Conservation (phyloP, 2,888 invertebrate genomes). For the Allacma fusca region DNA sequence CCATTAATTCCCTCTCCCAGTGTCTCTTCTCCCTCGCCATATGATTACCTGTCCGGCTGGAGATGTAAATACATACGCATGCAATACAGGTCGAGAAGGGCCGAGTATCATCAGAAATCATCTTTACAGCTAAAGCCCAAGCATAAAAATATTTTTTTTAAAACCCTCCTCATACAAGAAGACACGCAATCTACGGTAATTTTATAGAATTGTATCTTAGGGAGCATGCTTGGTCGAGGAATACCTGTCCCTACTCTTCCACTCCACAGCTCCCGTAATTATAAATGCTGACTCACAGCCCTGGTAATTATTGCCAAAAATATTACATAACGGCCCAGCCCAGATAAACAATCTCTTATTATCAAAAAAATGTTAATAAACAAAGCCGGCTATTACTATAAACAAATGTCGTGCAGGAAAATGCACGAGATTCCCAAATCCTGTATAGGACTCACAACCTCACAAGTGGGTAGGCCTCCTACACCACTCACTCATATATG, state of each 20-base stretch:
- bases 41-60: neutral
- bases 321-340: neutral
- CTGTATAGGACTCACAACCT: too few relatives aligned
- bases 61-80: neutral
- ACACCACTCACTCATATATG: too few relatives aligned
- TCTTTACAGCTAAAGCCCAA: neutral
- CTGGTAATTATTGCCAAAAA: neutral
- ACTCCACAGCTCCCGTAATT: neutral
- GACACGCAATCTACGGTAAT: neutral
- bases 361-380: too few relatives aligned
- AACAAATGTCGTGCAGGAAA: too few relatives aligned
- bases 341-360: neutral
- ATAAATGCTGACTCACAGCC: neutral
- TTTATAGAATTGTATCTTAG: neutral
- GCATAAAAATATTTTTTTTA: neutral
- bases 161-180: neutral
- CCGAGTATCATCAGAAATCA: constrained; percentile 11
- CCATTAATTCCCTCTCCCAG: constrained; percentile 29
- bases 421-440: too few relatives aligned
- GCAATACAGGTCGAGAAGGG: neutral
- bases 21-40: neutral
- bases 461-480: too few relatives aligned
- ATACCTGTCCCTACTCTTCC: neutral
- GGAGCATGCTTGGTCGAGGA: neutral
- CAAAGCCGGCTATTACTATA: too few relatives aligned